These are phyloP conservation scores for Chiloscyllium punctatum DNA, from an alignment of 2,797 vertebrate genomes.

Conservation along the genomic window DNA sequence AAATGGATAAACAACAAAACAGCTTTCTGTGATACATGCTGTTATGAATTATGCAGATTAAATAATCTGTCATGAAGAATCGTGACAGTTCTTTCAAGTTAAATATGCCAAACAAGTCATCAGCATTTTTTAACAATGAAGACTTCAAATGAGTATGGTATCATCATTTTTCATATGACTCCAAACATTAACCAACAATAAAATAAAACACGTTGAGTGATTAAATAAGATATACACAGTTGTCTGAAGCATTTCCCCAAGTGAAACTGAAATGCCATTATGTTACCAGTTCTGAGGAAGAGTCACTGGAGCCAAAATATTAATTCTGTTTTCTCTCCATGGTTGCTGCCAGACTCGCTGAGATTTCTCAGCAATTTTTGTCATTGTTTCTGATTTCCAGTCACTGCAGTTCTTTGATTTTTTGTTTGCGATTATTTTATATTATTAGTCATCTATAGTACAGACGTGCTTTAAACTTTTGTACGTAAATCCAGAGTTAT, in stretches of 20 bases:
- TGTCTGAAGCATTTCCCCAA: background rate
- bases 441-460: background rate
- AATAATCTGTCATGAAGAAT: background rate
- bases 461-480: background rate
- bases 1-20: slow-evolving; percentile 27
- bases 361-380: too few relatives aligned
- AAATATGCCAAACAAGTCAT: background rate
- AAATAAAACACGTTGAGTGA: background rate
- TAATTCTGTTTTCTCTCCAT: too few relatives aligned
- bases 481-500: background rate
- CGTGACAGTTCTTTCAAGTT: background rate
- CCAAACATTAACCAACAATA: background rate
- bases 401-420: too few relatives aligned
- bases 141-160: background rate
- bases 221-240: background rate
- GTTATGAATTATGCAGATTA: background rate
- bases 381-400: too few relatives aligned
- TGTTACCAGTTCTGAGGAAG: too few relatives aligned
- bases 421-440: background rate
- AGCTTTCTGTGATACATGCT: background rate
- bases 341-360: too few relatives aligned
- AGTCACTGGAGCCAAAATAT: too few relatives aligned
- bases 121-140: background rate
- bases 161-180: background rate
- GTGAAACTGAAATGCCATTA: too few relatives aligned